Evolutionary conservation across 1,140 invertebrate genomes (phyloP).

Genomic region (Asbolus verrucosus): DNA sequence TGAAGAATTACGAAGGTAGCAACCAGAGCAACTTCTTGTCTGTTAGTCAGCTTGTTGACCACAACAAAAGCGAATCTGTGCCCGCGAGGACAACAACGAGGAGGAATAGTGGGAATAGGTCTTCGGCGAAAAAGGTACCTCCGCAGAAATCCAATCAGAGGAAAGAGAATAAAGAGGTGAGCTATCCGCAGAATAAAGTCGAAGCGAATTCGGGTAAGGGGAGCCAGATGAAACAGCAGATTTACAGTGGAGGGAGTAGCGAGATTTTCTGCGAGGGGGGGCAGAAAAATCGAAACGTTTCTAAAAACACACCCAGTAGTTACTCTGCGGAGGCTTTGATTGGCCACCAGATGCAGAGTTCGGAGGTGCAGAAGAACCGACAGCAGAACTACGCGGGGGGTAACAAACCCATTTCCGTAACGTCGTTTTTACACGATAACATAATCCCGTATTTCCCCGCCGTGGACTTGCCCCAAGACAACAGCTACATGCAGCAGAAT

Average conservation of each 20-base stretch:
- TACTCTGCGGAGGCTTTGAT: constrained; percentile 74
- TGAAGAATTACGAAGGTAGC: constrained; percentile 49
- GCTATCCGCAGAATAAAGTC: constrained; percentile 9
- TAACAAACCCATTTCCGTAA: constrained; percentile 52
- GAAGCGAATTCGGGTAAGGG: constrained; percentile 14
- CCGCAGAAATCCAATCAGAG: constrained; percentile 17
- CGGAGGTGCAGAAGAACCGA: constrained; percentile 50
- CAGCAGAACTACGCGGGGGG: constrained; percentile 60
- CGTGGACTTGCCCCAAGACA: constrained; percentile 58
- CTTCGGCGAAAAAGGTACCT: constrained; percentile 46
- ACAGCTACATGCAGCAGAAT: constrained; percentile 55
- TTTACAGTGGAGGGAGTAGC: constrained; percentile 7
- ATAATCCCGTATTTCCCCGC: constrained; percentile 59
- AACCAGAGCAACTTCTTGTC: constrained; percentile 68
- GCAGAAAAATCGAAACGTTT: constrained; percentile 47
- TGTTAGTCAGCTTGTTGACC: constrained; percentile 75
- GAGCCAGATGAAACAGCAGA: constrained; percentile 30
- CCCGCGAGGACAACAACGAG: constrained; percentile 51
- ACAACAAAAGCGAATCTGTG: constrained; percentile 66
- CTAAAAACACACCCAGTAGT: constrained; percentile 67
- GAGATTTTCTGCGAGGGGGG: constrained; percentile 54
- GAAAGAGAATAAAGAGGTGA: constrained; percentile 43
- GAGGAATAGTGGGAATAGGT: constrained; percentile 56
- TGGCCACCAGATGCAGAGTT: constrained; percentile 60
- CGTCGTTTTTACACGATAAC: constrained; percentile 59